Evolutionary conservation across 2,797 vertebrate genomes (phyloP), one percentile per base, ranked within the genome.

Genomic region (Lagocephalus sceleratus): DNA sequence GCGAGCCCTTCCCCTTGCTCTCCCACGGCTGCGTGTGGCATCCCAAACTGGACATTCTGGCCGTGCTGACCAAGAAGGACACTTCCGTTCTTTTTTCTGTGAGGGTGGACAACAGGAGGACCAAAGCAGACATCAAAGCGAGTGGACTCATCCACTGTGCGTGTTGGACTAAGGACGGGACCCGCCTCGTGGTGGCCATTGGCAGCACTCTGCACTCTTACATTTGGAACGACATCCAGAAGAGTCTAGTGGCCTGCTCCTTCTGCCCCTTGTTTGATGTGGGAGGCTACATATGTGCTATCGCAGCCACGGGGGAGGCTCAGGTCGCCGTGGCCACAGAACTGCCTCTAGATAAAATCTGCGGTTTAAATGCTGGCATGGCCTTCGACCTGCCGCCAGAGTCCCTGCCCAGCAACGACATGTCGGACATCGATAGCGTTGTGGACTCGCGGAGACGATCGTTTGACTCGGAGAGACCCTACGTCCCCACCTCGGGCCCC

Each of bases 1-100:
- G 92, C 5, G 94, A 95, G 63, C 90, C 93, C 0, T 90, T 93
- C 52, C 93, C 94, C 0, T 47, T 99, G 83, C 92, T 99, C 52
- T 87, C 94, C 19, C 95, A 94, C 70, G 97, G 97, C 75, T 98
- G 97, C 0, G 88, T 95, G 41, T 99, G 97, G 97, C 95, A 99
- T 78, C 97, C 97, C 0, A 92, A 88, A 54, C 80, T 88, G 69
- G 92, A 96, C 49, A 70, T 94, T 19, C 80, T 99, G 60, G 89
- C 92, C 0, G 85, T 98, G 45, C 66, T 98, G 81, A 99, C 95
- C 0, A 94, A 95, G 73, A 86, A 76, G 62, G 92, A 94, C 14
- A 90, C 91, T 3, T 98, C 94, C 0, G 77, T 97, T 54, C 69
- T 96, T 68, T 92, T 94, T 14, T 84, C 92, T 0, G 91, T 96